phyloP scores from a whole-genome alignment of 2,797 vertebrate genomes.

The Melanotaenia parkinsoni region DNA sequence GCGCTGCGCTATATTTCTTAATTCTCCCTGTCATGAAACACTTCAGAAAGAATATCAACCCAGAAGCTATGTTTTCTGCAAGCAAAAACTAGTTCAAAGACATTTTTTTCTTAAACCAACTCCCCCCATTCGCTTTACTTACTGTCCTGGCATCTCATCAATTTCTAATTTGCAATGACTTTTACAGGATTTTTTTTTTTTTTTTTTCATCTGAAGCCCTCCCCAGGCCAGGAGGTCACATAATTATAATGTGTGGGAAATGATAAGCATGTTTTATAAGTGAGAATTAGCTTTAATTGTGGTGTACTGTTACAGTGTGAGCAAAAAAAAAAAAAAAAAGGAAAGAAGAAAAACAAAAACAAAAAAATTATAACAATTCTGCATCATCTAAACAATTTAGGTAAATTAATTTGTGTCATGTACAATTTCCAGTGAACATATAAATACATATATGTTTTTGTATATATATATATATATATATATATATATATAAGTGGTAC shows the following conservation, averaged over 20 bases:
- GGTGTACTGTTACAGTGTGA: conserved; percentile 53
- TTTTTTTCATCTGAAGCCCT: neutral
- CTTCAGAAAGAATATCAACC: conserved; percentile 78
- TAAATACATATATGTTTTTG: neutral
- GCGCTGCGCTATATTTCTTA: conserved; percentile 65
- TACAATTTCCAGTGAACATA: conserved; percentile 7
- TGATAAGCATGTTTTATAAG: conserved; percentile 74
- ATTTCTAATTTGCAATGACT: conserved; percentile 76
- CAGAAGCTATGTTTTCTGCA: conserved; percentile 76
- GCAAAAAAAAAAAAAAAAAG: conserved; percentile 59
- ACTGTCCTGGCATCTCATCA: conserved; percentile 79
- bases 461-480: neutral
- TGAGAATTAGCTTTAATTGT: conserved; percentile 76
- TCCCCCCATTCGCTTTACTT: conserved; percentile 64
- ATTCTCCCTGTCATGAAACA: conserved; percentile 71
- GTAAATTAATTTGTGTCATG: too few species aligned
- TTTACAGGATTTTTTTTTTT: conserved; percentile 69
- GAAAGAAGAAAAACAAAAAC: conserved; percentile 20
- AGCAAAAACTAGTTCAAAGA: conserved; percentile 84
- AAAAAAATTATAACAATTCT: conserved; percentile 60
- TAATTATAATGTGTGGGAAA: conserved; percentile 77
- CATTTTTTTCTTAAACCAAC: conserved; percentile 46
- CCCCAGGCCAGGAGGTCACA: conserved; percentile 64
- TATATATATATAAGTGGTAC: too few species aligned
- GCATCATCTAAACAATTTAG: conserved; percentile 49